A percentile compares a stretch with the other conserved stretches of the same genome.
phyloP scores from a whole-genome alignment of 2,113 vertebrate genomes.

The Saimiri boliviensis region DNA sequence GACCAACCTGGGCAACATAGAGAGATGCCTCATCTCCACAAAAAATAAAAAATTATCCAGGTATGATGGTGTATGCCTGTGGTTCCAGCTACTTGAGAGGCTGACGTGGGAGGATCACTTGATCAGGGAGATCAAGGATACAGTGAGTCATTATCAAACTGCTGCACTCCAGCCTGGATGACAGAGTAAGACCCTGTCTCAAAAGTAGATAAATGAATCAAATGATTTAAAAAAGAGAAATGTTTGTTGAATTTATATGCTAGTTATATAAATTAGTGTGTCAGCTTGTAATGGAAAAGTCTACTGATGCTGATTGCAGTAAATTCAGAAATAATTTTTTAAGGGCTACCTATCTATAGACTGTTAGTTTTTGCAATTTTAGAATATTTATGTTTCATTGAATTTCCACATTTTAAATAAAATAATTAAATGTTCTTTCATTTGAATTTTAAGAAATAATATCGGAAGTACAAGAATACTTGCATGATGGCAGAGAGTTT shows the following conservation, averaged over 20 bases:
- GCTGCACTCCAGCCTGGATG: too few relatives aligned
- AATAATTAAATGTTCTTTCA: background rate
- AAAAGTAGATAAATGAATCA: too few relatives aligned
- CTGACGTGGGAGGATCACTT: too few relatives aligned
- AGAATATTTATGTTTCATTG: background rate
- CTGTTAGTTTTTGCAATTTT: background rate
- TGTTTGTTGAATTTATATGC: background rate
- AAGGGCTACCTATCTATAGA: background rate
- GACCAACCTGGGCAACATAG: too few relatives aligned
- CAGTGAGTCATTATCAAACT: too few relatives aligned
- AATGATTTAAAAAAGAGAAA: background rate
- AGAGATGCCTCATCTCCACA: too few relatives aligned
- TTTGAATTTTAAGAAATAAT: background rate
- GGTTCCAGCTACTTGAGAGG: too few relatives aligned
- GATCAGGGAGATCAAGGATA: too few relatives aligned
- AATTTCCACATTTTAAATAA: background rate
- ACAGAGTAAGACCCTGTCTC: too few relatives aligned
- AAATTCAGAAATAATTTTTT: background rate
- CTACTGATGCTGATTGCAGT: background rate
- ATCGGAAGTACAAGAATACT: background rate
- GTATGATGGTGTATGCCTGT: too few relatives aligned
- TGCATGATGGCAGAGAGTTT: background rate
- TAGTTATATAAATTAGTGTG: background rate
- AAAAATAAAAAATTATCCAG: too few relatives aligned
- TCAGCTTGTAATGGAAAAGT: background rate